phyloP scores from a whole-genome alignment of 1,140 invertebrate species.

The Hermetia illucens region DNA sequence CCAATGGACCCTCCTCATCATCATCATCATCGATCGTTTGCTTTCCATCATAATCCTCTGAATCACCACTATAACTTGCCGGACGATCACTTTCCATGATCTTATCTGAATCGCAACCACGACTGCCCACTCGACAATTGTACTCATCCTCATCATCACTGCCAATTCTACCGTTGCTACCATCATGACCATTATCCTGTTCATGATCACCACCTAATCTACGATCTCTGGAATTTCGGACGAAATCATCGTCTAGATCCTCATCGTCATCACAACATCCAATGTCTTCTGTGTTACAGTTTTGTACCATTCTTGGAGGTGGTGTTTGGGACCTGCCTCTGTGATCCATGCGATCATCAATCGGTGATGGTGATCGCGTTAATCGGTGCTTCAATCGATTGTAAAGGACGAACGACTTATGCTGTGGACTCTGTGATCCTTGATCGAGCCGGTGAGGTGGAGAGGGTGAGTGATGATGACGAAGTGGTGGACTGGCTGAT shows the following conservation, averaged over 20 bases:
- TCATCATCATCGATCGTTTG: slow-evolving; percentile 10
- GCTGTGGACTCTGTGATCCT: slow-evolving; percentile 2
- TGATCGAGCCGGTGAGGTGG: slow-evolving; percentile 2
- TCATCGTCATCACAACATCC: slow-evolving; percentile 9
- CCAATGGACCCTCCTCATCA: slow-evolving; percentile 38
- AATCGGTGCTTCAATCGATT: too few relatives aligned
- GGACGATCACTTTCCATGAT: not conserved
- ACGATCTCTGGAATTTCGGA: not conserved
- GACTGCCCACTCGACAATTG: not conserved
- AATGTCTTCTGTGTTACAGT: too few relatives aligned
- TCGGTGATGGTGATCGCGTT: not conserved
- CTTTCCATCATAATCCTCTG: slow-evolving; percentile 12
- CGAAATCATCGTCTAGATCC: not conserved
- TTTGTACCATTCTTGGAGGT: too few relatives aligned
- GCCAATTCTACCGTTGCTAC: not conserved
- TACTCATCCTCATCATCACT: not conserved
- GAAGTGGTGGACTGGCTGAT: not conserved
- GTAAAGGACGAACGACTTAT: too few relatives aligned
- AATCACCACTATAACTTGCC: slow-evolving; percentile 15
- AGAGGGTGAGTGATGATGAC: not conserved
- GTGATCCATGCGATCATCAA: not conserved
- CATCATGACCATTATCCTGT: slow-evolving; percentile 11
- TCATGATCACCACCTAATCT: slow-evolving; percentile 12
- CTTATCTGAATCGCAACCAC: not conserved
- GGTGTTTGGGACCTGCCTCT: not conserved